Evolutionary conservation across 2,888 invertebrate genomes (phyloP), one percentile per base, ranked within the genome.

Genomic region (Drosophila parthenogenetica): DNA sequence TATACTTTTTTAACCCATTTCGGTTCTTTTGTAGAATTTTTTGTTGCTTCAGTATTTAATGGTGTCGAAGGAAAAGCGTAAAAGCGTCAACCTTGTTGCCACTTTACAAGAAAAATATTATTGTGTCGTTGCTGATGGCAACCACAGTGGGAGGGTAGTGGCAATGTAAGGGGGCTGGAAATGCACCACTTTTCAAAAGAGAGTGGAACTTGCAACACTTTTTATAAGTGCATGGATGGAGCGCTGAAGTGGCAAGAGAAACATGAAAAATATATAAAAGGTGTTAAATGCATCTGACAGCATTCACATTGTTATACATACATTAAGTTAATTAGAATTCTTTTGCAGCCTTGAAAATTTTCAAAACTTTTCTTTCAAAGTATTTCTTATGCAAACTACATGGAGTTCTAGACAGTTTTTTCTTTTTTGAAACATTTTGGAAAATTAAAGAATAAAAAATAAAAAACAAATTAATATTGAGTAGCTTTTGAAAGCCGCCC

Each of bases 31-130:
- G 11, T 4, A 35, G 11, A 2, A n/a, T 8, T 61, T 53, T 61
- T 16, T 43, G 43, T n/a, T 37, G 35, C 19, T 14, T 22, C 5
- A 58, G 32, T 64, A 63, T 57, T 78, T 77, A 72, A 87, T 81
- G 76, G 85, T 68, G 75, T 73, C 42, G 61, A 65, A 65, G 75
- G 71, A 60, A 66, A 66, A 70, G 39, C 51, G 48, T 55, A 63
- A 76, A 54, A 77, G 73, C 67, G 53, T 54, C 70, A 81, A 78
- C 85, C 70, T 73, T 78, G 67, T 71, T 80, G 86, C 69, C 72
- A 77, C 74, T 72, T 64, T 69, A 58, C 57, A 67, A 71, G 66
- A 45, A 81, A 81, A 79, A 79, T 77, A 69, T 78, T 78, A 79
- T 78, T 73, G 48, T 62, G 54, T 50, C 54, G 73, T 60, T 25